These are phyloP conservation scores for Meleagris gallopavo DNA, from an alignment of 2,113 vertebrate genomes.

Conservation along the genomic window DNA sequence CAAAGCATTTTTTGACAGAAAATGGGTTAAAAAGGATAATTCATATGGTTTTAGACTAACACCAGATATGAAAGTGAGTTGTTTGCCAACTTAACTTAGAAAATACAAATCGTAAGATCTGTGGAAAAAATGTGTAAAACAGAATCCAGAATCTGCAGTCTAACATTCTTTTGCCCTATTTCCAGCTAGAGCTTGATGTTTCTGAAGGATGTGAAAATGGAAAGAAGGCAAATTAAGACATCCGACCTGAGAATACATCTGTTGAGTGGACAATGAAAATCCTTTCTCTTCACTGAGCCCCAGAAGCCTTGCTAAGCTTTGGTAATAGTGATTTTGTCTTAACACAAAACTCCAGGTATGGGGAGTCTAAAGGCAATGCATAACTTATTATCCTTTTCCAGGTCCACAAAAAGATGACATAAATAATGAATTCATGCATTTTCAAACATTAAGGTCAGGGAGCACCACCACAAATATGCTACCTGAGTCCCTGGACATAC, in stretches of 20 bases:
- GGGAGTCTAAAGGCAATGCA: not conserved
- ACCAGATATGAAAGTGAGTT: not conserved
- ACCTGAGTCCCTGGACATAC: not conserved
- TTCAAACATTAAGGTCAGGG: not conserved
- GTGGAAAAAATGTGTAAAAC: not conserved
- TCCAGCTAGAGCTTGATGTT: slow-evolving; percentile 11
- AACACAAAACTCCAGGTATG: not conserved
- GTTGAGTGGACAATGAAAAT: not conserved
- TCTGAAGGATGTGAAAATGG: not conserved
- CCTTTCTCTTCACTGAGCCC: not conserved
- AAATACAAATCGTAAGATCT: not conserved
- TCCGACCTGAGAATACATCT: not conserved
- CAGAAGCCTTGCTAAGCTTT: slow-evolving; percentile 15
- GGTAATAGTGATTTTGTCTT: not conserved
- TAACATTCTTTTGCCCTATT: not conserved
- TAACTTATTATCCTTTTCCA: not conserved
- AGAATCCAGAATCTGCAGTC: not conserved
- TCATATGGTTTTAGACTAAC: not conserved
- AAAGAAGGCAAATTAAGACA: not conserved
- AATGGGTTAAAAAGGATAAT: not conserved
- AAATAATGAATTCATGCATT: not conserved
- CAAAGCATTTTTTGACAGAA: not conserved
- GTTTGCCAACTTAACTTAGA: not conserved
- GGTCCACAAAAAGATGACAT: not conserved
- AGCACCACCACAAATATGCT: not conserved